Percentiles rank a stretch among this genome's conserved stretches.
Evolutionary conservation across 2,888 invertebrate species (phyloP).

Genomic region (Andrena bicolor): DNA sequence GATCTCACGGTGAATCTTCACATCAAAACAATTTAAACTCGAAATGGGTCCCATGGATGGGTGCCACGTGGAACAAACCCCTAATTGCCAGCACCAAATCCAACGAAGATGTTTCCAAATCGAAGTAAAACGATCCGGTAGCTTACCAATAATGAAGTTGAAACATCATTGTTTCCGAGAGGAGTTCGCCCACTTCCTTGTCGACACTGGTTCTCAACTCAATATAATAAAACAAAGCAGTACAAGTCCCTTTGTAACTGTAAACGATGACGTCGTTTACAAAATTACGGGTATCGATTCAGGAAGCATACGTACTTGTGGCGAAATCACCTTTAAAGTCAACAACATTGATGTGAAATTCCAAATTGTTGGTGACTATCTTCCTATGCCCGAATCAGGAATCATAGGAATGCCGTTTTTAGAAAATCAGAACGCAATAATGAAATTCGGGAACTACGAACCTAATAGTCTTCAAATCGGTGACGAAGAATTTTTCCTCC

Average conservation of each 20-base stretch:
- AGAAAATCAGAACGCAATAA: not conserved
- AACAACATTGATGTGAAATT: not conserved
- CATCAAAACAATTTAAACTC: not conserved
- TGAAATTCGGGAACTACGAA: not conserved
- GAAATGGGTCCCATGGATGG: not conserved
- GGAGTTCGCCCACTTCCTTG: not conserved
- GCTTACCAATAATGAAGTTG: not conserved
- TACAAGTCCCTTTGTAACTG: not conserved
- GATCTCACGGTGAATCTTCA: no score
- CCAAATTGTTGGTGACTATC: not conserved
- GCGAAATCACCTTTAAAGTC: not conserved
- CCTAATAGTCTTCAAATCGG: not conserved
- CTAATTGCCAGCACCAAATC: not conserved
- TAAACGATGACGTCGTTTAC: not conserved
- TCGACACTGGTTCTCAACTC: not conserved
- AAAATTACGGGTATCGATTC: not conserved
- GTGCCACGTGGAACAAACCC: not conserved
- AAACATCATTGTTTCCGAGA: not conserved
- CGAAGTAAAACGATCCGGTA: not conserved
- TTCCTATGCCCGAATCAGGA: not conserved
- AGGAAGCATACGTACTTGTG: not conserved
- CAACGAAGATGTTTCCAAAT: not conserved
- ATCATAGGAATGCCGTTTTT: not conserved
- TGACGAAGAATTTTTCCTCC: not conserved
- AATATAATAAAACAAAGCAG: not conserved